phyloP scores from a whole-genome alignment of 2,797 vertebrate genomes.

The Huso huso region DNA sequence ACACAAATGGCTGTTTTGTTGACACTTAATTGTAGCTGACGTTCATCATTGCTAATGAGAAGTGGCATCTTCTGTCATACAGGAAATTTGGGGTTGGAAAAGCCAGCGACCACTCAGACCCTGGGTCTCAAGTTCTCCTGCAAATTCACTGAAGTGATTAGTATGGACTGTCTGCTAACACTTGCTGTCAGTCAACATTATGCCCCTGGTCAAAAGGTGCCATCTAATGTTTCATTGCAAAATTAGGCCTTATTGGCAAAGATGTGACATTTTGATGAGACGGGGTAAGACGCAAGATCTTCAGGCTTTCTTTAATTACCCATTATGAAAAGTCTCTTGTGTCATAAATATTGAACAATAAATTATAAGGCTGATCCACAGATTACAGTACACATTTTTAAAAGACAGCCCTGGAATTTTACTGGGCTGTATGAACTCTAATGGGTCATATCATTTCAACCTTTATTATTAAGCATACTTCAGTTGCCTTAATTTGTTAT shows the following conservation, averaged over 20 bases:
- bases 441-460: too few species aligned
- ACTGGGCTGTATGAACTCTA: too few species aligned
- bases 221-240: conserved; percentile 3
- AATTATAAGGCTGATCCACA: too few species aligned
- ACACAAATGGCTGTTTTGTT: too few species aligned
- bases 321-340: too few species aligned
- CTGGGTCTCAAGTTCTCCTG: neutral
- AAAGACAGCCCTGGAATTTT: too few species aligned
- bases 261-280: neutral
- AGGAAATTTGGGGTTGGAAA: neutral
- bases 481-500: too few species aligned
- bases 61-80: conserved; percentile 1
- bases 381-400: too few species aligned
- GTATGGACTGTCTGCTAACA: neutral
- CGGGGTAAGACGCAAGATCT: too few species aligned
- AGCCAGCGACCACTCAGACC: neutral
- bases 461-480: too few species aligned
- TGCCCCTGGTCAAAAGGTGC: conserved; percentile 28
- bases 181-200: conserved; percentile 5
- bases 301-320: too few species aligned
- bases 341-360: too few species aligned
- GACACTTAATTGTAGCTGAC: neutral
- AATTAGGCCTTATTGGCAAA: neutral
- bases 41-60: neutral
- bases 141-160: neutral